Evolutionary conservation across 2,797 vertebrate species (phyloP), one percentile per base, ranked within the genome.

Genomic region (Meda fulgida): DNA sequence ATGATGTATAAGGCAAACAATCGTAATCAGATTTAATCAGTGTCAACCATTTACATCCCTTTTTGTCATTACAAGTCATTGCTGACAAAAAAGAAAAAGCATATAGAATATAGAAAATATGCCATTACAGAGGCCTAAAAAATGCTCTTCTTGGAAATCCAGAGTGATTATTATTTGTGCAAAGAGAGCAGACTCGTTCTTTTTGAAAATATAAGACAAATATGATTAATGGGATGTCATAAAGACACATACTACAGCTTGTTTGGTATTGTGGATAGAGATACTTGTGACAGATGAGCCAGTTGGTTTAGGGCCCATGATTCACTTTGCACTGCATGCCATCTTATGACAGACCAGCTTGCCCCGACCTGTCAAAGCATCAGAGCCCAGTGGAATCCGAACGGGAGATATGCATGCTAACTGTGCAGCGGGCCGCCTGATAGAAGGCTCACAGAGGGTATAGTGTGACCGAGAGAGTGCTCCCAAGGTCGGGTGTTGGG

Each of bases 401-500:
- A 70, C 43, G 36, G 53, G 23, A 77, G 60, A 81, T 77, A 67
- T 85, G 76, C 40, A 7, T 79, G 72, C 67, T 80, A 81, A 84
- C 71, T 31, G 38, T 40, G 53, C 18, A 19, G 29, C n/a, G 11
- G 58, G 36, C 65, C 34, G 67, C 48, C 67, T 26, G 29, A 82
- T 38, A 66, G 80, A 77, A 86, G 51, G 72, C 84, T 86, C 87
- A 78, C 77, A 26, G 84, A 84, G 80, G 79, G 84, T 82, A 85
- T 89, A 78, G 71, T 48, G 86, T 90, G 81, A 88, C 89, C 36
- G 81, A 80, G 80, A 88, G 73, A 88, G 78, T 79, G 78, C 82
- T 89, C 83, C 86, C 86, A 90, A 88, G 89, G 90, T 87, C 83
- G 58, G 65, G 85, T 84, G 72, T 89, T 65, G 75, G 53, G 83